Conservation (phyloP, 2,888 invertebrate species). For the Phoenoteleia sp. region DNA sequence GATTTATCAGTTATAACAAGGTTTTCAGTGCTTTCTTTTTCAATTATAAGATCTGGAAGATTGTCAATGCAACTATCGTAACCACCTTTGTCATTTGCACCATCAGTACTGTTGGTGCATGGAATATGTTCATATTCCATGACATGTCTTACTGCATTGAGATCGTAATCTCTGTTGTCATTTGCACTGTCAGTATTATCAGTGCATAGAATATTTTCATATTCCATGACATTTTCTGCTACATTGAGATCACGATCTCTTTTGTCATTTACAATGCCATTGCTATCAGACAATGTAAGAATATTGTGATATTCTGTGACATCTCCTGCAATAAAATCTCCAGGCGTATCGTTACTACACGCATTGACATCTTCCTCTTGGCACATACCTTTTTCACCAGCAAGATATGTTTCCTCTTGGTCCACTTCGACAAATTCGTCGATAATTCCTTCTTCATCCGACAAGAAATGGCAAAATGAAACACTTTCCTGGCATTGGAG, state of each 20-base stretch:
- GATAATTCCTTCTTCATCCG: not conserved
- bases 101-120: not conserved
- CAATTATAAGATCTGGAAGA: slow-evolving; percentile 10
- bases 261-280: no score
- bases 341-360: not conserved
- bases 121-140: slow-evolving; percentile 4
- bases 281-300: no score
- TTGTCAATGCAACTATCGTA: not conserved
- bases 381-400: not conserved
- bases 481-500: no score
- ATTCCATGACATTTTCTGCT: no score
- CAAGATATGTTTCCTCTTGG: not conserved
- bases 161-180: not conserved
- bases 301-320: no score
- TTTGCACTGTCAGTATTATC: not conserved
- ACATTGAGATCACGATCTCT: no score
- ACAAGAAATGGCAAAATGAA: not conserved
- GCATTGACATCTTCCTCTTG: not conserved
- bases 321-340: not conserved
- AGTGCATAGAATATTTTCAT: slow-evolving; percentile 1
- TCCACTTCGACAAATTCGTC: not conserved
- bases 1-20: no score
- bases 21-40: slow-evolving; percentile 1
- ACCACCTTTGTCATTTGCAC: slow-evolving; percentile 3
- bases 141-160: not conserved